Base-by-base conservation (phyloP, 2,888 invertebrate genomes). In the Apotomis capreana region DNA sequence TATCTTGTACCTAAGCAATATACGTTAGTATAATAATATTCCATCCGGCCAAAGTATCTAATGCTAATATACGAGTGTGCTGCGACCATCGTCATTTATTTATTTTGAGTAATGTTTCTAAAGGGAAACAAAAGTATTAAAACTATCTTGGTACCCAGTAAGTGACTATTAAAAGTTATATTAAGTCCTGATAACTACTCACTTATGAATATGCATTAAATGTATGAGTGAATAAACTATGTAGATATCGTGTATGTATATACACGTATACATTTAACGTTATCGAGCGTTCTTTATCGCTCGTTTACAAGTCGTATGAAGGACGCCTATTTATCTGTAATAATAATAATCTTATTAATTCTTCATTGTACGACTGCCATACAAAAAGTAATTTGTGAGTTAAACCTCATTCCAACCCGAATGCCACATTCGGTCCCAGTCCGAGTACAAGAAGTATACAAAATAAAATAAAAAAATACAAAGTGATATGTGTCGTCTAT, bases 121-220 rank as follows among this genome's bases (percentile, higher is more conserved):
- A 49, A 49, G 40, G 40, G 40, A 40, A 40, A 40, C 5, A 40
- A 40, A 6, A 3, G 6, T 40, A 40, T 4, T 40, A 40, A 40
- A 40, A 6, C 40, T 49, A 6, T 49, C 44, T 44, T 6, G 44
- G 9, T 9, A 10, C 49, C 6, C 49, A 49, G 10, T 49, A 49
- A 12, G 49, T 49, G 49, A 49, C 49, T 49, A 49, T 49, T 49
- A 49, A 49, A 49, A 49, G 49, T 49, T 49, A 49, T 49, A 40
- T 40, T 40, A 40, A 40, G 40, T 40, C 40, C 40, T 5, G 0
- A 40, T 6, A 9, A 49, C 77, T 74, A 68, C 49, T 49, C 49
- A 49, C 10, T 49, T 49, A 49, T 49, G 49, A 49, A 49, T 49
- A 9, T 49, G 49, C 1, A 49, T 49, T 49, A 49, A 49, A 49